Percentiles rank a stretch among this genome's conserved stretches.
phyloP scores from a whole-genome alignment of 2,888 invertebrate genomes.

The Epirrhoe alternata region DNA sequence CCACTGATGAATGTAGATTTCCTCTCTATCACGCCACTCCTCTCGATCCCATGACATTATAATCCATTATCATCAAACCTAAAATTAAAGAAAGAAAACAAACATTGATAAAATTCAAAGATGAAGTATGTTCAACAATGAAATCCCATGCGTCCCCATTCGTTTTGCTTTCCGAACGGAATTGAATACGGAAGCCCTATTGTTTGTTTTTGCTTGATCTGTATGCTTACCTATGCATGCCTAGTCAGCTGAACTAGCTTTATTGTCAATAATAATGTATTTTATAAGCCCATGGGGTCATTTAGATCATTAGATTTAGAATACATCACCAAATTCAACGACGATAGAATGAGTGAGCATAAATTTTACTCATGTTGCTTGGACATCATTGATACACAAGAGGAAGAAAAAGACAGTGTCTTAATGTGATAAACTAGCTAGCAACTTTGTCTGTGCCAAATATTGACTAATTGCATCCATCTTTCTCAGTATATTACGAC shows the following conservation, averaged over 20 bases:
- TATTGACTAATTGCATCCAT: slow-evolving; percentile 40
- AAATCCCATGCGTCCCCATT: slow-evolving; percentile 49
- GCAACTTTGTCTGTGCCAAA: slow-evolving; percentile 37
- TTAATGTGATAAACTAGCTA: slow-evolving; percentile 29
- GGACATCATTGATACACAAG: too few relatives aligned
- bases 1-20: too few relatives aligned
- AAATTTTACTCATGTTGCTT: too few relatives aligned
- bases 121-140: slow-evolving; percentile 36
- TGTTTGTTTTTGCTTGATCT: slow-evolving; percentile 54
- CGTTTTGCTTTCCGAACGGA: slow-evolving; percentile 55
- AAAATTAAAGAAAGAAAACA: neutral
- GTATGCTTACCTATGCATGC: neutral
- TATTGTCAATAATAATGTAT: too few relatives aligned
- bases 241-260: too few relatives aligned
- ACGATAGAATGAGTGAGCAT: too few relatives aligned
- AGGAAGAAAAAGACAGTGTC: neutral
- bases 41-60: too few relatives aligned
- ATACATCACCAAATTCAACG: too few relatives aligned
- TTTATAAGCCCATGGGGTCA: too few relatives aligned
- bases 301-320: too few relatives aligned
- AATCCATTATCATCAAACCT: too few relatives aligned
- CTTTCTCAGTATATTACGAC: slow-evolving; percentile 32
- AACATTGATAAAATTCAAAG: neutral
- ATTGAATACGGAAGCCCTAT: slow-evolving; percentile 59
- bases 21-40: too few relatives aligned